Evolutionary conservation across 1,140 invertebrate species (phyloP).

Genomic region (Drosophila pectinifera): DNA sequence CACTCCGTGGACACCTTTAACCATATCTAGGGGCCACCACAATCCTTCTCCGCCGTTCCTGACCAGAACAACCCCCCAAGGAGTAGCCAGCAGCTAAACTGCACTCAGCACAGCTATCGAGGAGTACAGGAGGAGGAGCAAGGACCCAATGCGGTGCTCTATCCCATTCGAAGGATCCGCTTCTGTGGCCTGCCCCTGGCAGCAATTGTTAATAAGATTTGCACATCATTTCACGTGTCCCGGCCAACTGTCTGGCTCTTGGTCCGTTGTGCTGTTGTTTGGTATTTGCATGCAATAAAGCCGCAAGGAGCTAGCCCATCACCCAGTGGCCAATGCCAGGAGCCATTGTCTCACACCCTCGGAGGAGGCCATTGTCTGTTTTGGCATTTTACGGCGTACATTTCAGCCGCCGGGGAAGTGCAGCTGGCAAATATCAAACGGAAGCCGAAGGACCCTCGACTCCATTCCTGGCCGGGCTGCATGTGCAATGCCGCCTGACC

Average conservation of each 20-base stretch:
- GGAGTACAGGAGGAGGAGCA: not conserved
- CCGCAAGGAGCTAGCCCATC: constrained; percentile 57
- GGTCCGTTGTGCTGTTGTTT: constrained; percentile 33
- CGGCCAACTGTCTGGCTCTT: constrained; percentile 60
- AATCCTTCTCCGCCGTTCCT: constrained; percentile 1
- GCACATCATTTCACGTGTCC: constrained; percentile 81
- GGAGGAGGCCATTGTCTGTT: constrained; percentile 53
- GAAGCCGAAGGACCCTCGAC: constrained; percentile 16
- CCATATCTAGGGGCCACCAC: constrained; percentile 4
- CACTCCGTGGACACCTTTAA: constrained; percentile 24
- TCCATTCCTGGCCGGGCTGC: constrained; percentile 23
- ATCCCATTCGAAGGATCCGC: constrained; percentile 25
- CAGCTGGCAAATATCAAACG: constrained; percentile 50
- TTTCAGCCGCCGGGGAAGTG: constrained; percentile 45
- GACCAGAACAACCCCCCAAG: constrained; percentile 34
- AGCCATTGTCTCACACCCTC: constrained; percentile 26
- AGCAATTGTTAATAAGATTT: constrained; percentile 82
- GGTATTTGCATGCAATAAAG: constrained; percentile 72
- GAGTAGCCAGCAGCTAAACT: constrained; percentile 36
- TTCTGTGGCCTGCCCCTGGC: constrained; percentile 63
- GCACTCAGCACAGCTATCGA: constrained; percentile 48
- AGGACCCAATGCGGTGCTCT: constrained; percentile 34
- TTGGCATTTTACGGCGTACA: constrained; percentile 62
- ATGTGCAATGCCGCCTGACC: constrained; percentile 42
- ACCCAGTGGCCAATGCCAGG: constrained; percentile 7